Evolutionary conservation across 2,113 vertebrate genomes (phyloP).

Genomic region (Apaloderma vittatum): DNA sequence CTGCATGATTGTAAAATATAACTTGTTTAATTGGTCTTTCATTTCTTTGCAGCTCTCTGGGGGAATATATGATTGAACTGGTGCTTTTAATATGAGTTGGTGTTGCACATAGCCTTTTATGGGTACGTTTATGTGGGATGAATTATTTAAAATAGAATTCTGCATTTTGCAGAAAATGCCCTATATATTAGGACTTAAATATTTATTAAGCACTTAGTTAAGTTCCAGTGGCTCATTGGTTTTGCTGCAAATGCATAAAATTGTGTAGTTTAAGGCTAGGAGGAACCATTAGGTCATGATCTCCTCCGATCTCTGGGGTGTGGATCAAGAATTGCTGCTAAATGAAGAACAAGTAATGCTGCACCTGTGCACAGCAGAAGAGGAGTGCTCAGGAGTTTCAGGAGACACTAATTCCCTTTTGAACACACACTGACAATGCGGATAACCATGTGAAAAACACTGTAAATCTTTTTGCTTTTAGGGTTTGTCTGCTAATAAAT

Average conservation of each 20-base stretch:
- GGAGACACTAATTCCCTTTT: background rate
- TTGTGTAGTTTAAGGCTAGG: background rate
- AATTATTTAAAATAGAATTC: slow-evolving; percentile 26
- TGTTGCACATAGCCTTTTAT: background rate
- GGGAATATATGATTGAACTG: background rate
- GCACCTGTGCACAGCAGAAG: background rate
- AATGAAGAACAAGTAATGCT: accelerated
- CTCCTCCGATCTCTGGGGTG: background rate
- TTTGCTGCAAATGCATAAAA: background rate
- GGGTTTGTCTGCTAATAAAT: background rate
- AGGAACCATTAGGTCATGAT: background rate
- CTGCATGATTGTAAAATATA: background rate
- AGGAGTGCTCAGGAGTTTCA: background rate
- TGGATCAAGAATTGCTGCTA: background rate
- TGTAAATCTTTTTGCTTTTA: background rate
- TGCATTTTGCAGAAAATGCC: background rate
- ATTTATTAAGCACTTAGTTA: background rate
- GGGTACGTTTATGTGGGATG: background rate
- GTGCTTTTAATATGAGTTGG: background rate
- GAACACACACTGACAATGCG: background rate
- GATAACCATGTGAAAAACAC: background rate
- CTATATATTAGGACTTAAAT: background rate
- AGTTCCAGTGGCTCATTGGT: background rate
- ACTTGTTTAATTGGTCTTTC: background rate
- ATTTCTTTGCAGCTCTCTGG: background rate